A percentile compares a stretch with the other conserved stretches of the same genome.
phyloP scores from a whole-genome alignment of 2,113 vertebrate genomes.

The Mustelus asterias region DNA sequence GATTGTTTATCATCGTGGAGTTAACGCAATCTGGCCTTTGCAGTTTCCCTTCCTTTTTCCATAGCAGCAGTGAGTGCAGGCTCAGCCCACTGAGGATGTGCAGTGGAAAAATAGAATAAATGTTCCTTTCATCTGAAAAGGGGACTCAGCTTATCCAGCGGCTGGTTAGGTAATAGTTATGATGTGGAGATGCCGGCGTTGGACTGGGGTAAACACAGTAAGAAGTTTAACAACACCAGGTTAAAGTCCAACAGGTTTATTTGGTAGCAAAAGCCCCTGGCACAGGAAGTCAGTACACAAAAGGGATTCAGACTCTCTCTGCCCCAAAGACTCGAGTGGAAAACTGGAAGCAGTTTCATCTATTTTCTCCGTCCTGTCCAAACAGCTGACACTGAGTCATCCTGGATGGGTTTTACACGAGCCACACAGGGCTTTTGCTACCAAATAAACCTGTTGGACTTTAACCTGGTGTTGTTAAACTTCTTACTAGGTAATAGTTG shows the following conservation, averaged over 20 bases:
- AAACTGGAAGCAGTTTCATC: slow-evolving; percentile 16
- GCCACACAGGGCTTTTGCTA: too few species aligned
- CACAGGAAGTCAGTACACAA: background rate
- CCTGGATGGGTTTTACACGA: background rate
- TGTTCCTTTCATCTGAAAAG: background rate
- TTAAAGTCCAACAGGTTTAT: too few species aligned
- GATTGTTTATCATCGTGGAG: background rate
- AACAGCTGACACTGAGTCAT: slow-evolving; percentile 20
- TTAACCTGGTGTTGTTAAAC: too few species aligned
- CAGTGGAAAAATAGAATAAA: slow-evolving; percentile 17
- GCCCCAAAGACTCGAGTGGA: background rate
- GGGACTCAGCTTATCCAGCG: background rate
- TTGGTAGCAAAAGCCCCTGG: too few species aligned
- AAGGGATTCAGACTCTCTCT: slow-evolving; percentile 26
- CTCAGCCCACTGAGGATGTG: background rate
- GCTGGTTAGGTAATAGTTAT: background rate
- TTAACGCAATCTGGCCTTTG: background rate
- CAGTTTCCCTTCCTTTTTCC: slow-evolving; percentile 1
- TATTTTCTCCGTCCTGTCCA: background rate
- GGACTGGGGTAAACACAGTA: too few species aligned
- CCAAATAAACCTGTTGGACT: too few species aligned
- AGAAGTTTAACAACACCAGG: too few species aligned
- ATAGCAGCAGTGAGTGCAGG: background rate
- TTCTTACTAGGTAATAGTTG: background rate
- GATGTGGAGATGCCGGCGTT: too few species aligned